These are phyloP conservation scores for Thecophora atra DNA, from an alignment of 2,888 invertebrate genomes.

Conservation along the genomic window DNA sequence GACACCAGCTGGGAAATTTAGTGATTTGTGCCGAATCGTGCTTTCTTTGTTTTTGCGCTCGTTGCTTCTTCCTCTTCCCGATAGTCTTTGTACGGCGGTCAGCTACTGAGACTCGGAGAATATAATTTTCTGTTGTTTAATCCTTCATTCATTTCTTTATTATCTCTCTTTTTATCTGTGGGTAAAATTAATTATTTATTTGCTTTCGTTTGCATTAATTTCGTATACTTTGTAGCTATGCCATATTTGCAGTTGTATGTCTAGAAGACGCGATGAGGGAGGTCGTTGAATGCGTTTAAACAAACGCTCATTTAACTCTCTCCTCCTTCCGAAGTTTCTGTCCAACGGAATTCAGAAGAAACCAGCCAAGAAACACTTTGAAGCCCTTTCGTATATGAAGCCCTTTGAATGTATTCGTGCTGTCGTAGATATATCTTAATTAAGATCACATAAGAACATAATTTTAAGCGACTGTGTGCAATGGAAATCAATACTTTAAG, in stretches of 20 bases:
- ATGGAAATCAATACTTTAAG: conserved; percentile 31
- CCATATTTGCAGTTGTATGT: background rate
- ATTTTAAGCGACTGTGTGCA: conserved; percentile 12
- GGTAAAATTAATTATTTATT: conserved; percentile 19
- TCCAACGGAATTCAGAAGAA: background rate
- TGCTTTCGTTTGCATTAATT: conserved; percentile 32
- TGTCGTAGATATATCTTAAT: conserved; percentile 35
- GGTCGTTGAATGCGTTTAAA: background rate
- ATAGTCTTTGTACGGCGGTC: too few species aligned
- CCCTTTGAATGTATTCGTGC: background rate
- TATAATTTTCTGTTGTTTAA: background rate
- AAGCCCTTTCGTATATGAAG: background rate
- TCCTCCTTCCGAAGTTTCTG: conserved; percentile 4
- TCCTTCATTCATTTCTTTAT: background rate
- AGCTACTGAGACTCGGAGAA: too few species aligned
- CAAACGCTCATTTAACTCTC: background rate
- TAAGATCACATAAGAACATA: conserved; percentile 32
- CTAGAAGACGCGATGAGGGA: background rate
- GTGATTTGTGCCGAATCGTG: too few species aligned
- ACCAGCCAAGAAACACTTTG: conserved; percentile 47
- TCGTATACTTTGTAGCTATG: conserved; percentile 33
- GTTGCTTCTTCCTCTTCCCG: too few species aligned
- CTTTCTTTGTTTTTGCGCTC: too few species aligned
- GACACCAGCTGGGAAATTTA: too few species aligned
- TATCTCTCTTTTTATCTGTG: background rate